Base-by-base conservation (phyloP, 2,113 vertebrate species). In the Coracopsis vasa region DNA sequence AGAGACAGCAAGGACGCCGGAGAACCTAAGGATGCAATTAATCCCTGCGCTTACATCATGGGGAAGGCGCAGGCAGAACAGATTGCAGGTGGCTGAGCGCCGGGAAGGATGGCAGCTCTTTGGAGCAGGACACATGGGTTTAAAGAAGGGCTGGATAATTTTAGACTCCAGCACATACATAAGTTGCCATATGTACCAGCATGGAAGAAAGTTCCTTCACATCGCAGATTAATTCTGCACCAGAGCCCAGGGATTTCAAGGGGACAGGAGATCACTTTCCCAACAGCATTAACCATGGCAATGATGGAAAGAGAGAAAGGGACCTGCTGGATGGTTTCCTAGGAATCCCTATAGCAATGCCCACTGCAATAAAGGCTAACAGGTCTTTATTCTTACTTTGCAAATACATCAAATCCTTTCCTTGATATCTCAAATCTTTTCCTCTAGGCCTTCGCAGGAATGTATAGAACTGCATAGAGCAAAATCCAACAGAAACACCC, bases 141-240 rank as follows among this genome's bases (percentile, higher is more conserved):
- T 92, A 45, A 81, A 88, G 94, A 92, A 96, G 67, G 56, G 94
- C 44, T 79, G 94, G 88, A 86, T 95, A 96, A 96, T 96, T 96
- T 95, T 95, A 94, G 95, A 90, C 51, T 95, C 69, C 51, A 9
- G 66, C 94, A 75, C 80, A 86, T 53, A 94, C 88, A 94, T 42
- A 88, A 96, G 94, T 61, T 86, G 95, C 96, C 96, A 96, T 93
- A 96, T 95, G 95, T 44, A 95, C 51, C 9, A 1, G 67, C 72
- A 50, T 0, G 58, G 80, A 61, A 70, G 75, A 88, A 94, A 95
- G 92, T 51, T 94, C 82, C 85, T 80, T 80, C 61, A 41, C 81
- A 48, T 88, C 16, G 7, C 58, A 64, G n/a, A 33, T 84, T 62
- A 64, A 73, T 66, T 78, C 92, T 28, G 81, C 82, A 45, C 54